Base-by-base conservation (phyloP, 1,140 invertebrate species). In the Anoplophora glabripennis region DNA sequence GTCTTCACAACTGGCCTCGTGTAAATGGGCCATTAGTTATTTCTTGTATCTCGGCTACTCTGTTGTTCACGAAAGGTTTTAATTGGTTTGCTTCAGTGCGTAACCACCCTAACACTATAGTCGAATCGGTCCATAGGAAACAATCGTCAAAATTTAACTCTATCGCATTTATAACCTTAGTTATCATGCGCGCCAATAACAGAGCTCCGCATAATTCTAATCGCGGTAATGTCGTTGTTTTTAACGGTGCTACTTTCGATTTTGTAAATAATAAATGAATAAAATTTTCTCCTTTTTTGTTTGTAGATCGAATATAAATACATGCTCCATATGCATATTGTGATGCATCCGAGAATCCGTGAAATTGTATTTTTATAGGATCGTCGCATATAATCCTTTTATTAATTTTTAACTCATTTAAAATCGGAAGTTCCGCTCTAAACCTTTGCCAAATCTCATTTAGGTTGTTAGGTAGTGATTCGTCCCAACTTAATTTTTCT, bases 201-300 rank as follows among this genome's bases (percentile, higher is more conserved):
- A 66, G 9, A 8, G 63, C 57, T 40, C 38, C 60, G 49, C 46
- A 61, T 48, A 71, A 48, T 58, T 71, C 68, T 17, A 71, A 49
- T 38, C 61, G 33, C 12, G 69, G 67, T 40, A 70, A 61, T 0
- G 57, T 58, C n/a, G 58, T 7, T 33, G 52, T 53, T 54, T 66
- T 65, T 28, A 71, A 4, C 9, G 69, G 69, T 17, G 65, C 65
- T 18, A 71, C 67, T 44, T 55, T 63, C 1, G 63, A 34, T 60
- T 70, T 70, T 72, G 79, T 55, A 74, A 74, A 11, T 68, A 78
- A 53, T 61, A 76, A 40, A 46, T 77, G 10, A 73, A 77, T 38
- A 63, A 76, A n/a, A 56, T 72, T 9, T 44, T 44, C 35, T 8
- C 37, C 59, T 4, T 44, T 37, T 12, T 0, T 10, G 33, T 44